Percentiles rank a stretch among this genome's conserved stretches.
phyloP scores from a whole-genome alignment of 1,140 invertebrate genomes.

The Yoshiicerus persimilis region DNA sequence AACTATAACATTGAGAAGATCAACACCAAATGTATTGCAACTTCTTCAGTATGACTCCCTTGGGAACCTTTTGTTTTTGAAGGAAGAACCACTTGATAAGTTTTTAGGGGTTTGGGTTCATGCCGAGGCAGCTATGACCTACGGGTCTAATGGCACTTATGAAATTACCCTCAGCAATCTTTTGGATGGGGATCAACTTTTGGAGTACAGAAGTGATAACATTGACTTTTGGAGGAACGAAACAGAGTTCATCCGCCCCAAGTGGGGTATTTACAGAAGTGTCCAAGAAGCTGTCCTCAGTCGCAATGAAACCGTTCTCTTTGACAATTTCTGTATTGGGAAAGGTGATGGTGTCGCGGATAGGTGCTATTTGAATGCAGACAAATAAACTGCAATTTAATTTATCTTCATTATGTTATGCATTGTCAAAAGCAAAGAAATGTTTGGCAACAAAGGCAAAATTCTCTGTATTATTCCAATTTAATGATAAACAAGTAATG shows the following conservation, averaged over 20 bases:
- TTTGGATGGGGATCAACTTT: not conserved
- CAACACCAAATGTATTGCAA: not conserved
- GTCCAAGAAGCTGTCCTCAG: not conserved
- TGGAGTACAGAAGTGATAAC: not conserved
- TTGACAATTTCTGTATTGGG: conserved; percentile 30
- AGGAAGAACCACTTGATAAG: not conserved
- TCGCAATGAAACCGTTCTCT: conserved; percentile 25
- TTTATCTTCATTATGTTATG: too few species aligned
- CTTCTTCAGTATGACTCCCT: conserved; percentile 20
- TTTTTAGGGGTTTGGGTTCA: conserved; percentile 35
- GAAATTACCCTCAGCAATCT: not conserved
- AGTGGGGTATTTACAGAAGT: conserved; percentile 41
- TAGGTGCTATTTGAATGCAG: not conserved
- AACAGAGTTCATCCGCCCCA: not conserved
- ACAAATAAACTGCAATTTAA: too few species aligned
- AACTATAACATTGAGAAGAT: conserved; percentile 32
- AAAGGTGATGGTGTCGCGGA: not conserved
- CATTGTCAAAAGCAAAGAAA: too few species aligned
- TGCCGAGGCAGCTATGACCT: not conserved
- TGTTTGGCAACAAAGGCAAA: too few species aligned
- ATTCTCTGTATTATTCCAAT: too few species aligned
- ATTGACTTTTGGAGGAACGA: conserved; percentile 39
- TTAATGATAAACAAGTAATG: too few species aligned
- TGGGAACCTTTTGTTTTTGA: not conserved
- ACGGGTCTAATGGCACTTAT: conserved; percentile 8